Percentiles rank a stretch among this genome's conserved stretches.
These are phyloP conservation scores for Leucoptera coffeella DNA, from an alignment of 2,888 invertebrate genomes.

Conservation along the genomic window DNA sequence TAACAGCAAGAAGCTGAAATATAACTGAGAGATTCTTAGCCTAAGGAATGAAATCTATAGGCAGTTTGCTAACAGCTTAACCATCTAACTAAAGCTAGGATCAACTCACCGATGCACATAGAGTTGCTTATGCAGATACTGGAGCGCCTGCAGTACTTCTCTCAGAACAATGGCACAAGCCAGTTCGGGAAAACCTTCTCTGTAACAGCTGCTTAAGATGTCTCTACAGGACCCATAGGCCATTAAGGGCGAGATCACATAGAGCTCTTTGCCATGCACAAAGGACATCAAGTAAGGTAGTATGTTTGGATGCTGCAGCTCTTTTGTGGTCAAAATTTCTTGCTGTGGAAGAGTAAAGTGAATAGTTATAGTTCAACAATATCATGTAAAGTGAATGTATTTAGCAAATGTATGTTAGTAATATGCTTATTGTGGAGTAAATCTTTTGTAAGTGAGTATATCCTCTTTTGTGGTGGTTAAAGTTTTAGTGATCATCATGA, in stretches of 20 bases:
- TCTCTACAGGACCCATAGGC: constrained; percentile 79
- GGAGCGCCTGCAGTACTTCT: constrained; percentile 72
- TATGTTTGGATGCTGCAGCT: constrained; percentile 74
- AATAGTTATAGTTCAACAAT: no score
- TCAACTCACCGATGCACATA: constrained; percentile 71
- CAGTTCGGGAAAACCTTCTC: constrained; percentile 71
- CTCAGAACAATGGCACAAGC: constrained; percentile 73
- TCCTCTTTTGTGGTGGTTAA: no score
- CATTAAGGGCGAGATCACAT: constrained; percentile 77
- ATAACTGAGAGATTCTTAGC: no score
- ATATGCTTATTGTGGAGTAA: no score
- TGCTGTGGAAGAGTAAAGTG: constrained; percentile 61
- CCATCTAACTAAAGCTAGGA: background rate
- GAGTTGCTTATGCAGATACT: constrained; percentile 79
- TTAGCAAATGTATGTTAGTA: no score
- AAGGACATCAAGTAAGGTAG: constrained; percentile 71
- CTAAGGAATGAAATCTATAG: no score
- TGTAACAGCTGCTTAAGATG: constrained; percentile 70
- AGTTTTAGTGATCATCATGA: no score
- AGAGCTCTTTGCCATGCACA: constrained; percentile 70
- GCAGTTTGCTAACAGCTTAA: no score
- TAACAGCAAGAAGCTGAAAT: no score
- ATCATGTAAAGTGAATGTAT: no score
- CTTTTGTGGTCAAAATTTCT: constrained; percentile 72
- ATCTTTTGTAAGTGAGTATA: no score